Base-by-base conservation (phyloP, 2,888 invertebrate species). In the Aelia acuminata region DNA sequence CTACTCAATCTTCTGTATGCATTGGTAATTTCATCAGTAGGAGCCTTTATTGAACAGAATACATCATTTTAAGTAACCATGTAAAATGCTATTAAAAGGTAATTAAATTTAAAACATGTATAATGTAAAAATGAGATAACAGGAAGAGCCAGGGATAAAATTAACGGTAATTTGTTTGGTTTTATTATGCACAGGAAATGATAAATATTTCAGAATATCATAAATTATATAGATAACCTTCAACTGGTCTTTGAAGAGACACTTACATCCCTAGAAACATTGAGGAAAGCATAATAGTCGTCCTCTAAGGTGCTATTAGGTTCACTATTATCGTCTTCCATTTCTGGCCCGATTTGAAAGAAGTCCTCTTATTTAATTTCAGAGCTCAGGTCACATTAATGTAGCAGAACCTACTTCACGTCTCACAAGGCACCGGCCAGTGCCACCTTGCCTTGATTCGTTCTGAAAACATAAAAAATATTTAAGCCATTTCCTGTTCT, bases 1-100 rank as follows among this genome's bases (percentile, higher is more conserved):
- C 96, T 95, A 91, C 98, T 98, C 88, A 98, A 95, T 88, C 96
- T 95, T 89, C 98, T 95, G 92, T 98, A 99, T 3, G 99, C 97
- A 93, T 96, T 96, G 91, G 95, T 97, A 90, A 99, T 98, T 93
- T 99, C 98, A 90, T 99, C 98, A 86, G 94, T 93, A 63, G 96
- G 94, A 13, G 99, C 99, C 99, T 99, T 92, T 7, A 70, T 35
- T 70, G 35, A 35, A 70, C 1, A 35, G 18, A 70, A 70, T 18
- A 70, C 63, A 70, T 35, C 31, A 63, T 70, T 31, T 70, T 8
- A 35, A 18, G 18, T 18, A 70, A 70, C 31, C 63, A 70, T 70
- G 63, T 70, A 35, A 7, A 35, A 18, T 18, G 20, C 35, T 8
- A 26, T 70, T 35, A 7, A 31, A 31, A 57, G 26, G 13, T 26